Base-by-base conservation (phyloP, 2,888 invertebrate species). In the Netelia fuscicornis region DNA sequence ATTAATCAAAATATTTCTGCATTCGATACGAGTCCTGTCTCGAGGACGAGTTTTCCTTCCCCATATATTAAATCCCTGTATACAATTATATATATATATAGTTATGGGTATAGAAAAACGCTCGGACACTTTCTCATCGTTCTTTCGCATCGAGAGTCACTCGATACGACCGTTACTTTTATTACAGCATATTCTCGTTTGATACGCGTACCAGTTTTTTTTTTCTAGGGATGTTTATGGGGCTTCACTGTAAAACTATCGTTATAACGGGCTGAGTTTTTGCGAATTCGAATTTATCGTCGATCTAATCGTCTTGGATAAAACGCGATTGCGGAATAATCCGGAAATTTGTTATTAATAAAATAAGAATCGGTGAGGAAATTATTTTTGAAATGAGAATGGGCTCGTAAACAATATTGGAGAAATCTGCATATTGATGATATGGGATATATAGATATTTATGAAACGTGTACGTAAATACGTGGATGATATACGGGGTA, bases 1-100 rank as follows among this genome's bases (percentile, higher is more conserved):
- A 89, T 90, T 89, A 90, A 90, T 90, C 90, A 90, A 89, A 90
- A 90, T 87, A 89, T 89, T 89, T 88, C 86, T 78, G 84, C 85
- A 76, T 84, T 82, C 77, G 85, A 83, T 85, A 65, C 78, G 79
- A 76, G 67, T 76, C 72, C 83, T 67, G 70, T 70, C 56, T 30
- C 62, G 52, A 67, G 80, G 80, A 83, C 82, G 80, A 83, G 85
- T 83, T 83, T 83, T 67, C 82, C 68, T 60, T 48, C 23, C 71
- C 76, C 60, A 64, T 62, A 20, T 54, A 79, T 71, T 79, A 37
- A 10, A 79, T 79, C 62, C 78, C 70, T 17, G 37, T 54, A 71
- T 60, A 54, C 37, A 62, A 58, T 70, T 20, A 13, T 65, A 77
- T 82, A 77, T 68, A 25, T 77, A 13, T 56, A 60, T 72, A 54